Evolutionary conservation across 2,113 vertebrate genomes (phyloP), one percentile per base, ranked within the genome.

Genomic region (Bothrops jararaca): DNA sequence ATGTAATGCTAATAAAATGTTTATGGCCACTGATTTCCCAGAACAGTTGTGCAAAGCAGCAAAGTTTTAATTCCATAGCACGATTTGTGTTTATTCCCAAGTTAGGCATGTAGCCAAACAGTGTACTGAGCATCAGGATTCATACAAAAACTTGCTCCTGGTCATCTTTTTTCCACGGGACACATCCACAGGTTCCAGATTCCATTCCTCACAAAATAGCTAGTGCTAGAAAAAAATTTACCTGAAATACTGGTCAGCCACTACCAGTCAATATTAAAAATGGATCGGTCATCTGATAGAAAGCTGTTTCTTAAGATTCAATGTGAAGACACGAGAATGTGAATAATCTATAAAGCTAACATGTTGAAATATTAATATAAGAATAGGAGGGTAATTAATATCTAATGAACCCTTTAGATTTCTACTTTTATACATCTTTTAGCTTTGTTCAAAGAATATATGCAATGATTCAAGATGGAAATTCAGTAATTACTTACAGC

Each of bases 401-500:
- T 87, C 90, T 91, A 8, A 24, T 60, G 45, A 58, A 89, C 64
- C 60, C 20, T 93, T 85, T 69, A 91, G 24, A 80, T 13, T 12
- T 89, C 9, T 94, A 13, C 45, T 56, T 54, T 95, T 60, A 92
- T 20, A 90, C 0, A 50, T 42, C 93, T 90, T 86, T 89, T 58
- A 56, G 86, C 42, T 69, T 92, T 88, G 89, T 53, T 29, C 1
- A 57, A 1, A 58, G 7, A 91, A 93, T 69, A 90, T 48, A 90
- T 86, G 12, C 11, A 0, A 1, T 5, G 85, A 93, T 85, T 95
- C 94, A 91, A 94, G 95, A 93, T 86, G 90, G 92, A 94, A 96
- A 91, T 15, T 86, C 52, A 56, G 94, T 58, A 90, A 91, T 90
- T 91, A 92, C 54, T 93, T 88, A 95, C 69, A 93, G 88, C 85